Percentiles rank a stretch among this genome's conserved stretches.
Conservation (phyloP, 2,113 vertebrate species). For the Hydropotes inermis region DNA sequence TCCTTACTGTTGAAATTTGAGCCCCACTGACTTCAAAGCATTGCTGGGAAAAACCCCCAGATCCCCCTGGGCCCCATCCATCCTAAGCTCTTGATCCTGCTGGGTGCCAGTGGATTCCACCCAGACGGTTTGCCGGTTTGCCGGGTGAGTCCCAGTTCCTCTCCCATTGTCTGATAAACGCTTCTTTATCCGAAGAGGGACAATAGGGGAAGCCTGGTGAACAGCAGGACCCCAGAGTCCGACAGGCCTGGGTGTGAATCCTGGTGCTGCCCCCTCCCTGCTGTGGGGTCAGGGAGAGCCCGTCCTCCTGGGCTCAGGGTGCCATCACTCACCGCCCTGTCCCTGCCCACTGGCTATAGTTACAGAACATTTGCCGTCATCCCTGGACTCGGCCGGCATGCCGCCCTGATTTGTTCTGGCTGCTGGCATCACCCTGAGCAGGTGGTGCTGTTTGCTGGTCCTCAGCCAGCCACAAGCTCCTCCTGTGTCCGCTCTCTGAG, state of each 20-base stretch:
- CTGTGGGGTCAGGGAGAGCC: neutral
- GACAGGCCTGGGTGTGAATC: accelerated
- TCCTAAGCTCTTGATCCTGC: neutral
- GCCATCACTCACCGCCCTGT: accelerated
- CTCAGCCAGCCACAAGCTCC: neutral
- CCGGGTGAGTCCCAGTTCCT: neutral
- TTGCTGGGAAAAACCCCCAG: neutral
- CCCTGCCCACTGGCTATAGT: neutral
- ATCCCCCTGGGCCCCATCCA: neutral
- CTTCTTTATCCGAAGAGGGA: neutral
- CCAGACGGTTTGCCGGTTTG: neutral
- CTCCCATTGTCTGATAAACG: neutral
- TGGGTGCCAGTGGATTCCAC: neutral
- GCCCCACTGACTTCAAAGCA: neutral
- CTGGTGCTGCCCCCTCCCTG: neutral
- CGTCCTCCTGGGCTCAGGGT: neutral
- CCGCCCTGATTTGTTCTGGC: neutral
- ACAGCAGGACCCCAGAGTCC: neutral
- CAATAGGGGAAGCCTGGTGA: neutral
- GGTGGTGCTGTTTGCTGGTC: neutral
- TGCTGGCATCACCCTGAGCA: neutral
- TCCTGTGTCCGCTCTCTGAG: neutral
- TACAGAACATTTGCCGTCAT: neutral
- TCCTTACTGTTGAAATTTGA: neutral
- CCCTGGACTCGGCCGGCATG: neutral